Percentiles rank a stretch among this genome's conserved stretches.
phyloP scores from a whole-genome alignment of 92 coral and sea anemone species.

The Parazoanthus atlanticus region DNA sequence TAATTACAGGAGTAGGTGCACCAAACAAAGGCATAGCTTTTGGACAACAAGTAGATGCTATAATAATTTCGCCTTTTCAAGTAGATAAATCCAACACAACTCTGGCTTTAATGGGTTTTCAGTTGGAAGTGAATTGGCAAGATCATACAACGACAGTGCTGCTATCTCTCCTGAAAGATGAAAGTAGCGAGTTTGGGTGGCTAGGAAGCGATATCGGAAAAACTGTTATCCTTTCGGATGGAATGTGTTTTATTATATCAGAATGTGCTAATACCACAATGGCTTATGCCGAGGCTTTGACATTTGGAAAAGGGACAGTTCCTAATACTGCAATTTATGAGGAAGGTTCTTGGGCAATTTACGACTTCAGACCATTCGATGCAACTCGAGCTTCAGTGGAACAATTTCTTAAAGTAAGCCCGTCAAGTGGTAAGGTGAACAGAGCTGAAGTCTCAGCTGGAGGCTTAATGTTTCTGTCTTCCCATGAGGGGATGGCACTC shows the following conservation, averaged over 20 bases:
- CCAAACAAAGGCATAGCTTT: slow-evolving; percentile 43
- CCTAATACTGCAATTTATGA: slow-evolving; percentile 53
- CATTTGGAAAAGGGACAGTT: slow-evolving; percentile 37
- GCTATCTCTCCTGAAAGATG: slow-evolving; percentile 31
- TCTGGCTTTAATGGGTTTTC: slow-evolving; percentile 51
- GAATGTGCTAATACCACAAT: slow-evolving; percentile 53
- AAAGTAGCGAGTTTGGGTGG: slow-evolving; percentile 53
- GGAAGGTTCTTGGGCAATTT: slow-evolving; percentile 73
- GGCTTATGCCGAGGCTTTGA: slow-evolving; percentile 58
- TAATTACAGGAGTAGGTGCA: slow-evolving; percentile 58
- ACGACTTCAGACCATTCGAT: slow-evolving; percentile 74
- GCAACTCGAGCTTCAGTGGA: slow-evolving; percentile 35
- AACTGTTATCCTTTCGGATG: slow-evolving; percentile 74
- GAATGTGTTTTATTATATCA: slow-evolving; percentile 64
- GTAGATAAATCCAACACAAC: slow-evolving; percentile 44
- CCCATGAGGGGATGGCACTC: slow-evolving; percentile 53
- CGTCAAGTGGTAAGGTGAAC: slow-evolving; percentile 11
- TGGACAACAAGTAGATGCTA: slow-evolving; percentile 59
- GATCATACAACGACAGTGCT: slow-evolving; percentile 47
- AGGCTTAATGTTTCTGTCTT: slow-evolving; percentile 43
- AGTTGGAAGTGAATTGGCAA: slow-evolving; percentile 52
- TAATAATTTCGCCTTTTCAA: slow-evolving; percentile 57
- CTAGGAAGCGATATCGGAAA: slow-evolving; percentile 76
- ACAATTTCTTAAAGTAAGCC: slow-evolving; percentile 32
- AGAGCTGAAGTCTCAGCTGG: slow-evolving; percentile 31